Evolutionary conservation across 2,797 vertebrate genomes (phyloP).

Genomic region (Sandelia bainsii): DNA sequence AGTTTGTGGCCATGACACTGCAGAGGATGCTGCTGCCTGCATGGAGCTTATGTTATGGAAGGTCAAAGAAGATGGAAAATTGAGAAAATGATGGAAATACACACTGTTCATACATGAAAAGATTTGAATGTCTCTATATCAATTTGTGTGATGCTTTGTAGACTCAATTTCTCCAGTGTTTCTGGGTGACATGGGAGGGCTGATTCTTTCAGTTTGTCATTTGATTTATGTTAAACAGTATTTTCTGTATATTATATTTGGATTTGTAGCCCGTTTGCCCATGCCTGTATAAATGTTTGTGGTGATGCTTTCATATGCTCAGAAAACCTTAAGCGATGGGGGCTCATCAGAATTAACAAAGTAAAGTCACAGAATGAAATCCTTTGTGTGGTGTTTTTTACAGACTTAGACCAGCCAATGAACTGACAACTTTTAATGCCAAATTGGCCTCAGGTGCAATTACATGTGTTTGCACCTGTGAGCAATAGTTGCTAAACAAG

Average conservation of each 20-base stretch:
- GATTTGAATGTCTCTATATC: not conserved
- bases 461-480: conserved; percentile 37
- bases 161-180: not conserved
- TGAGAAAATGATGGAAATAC: conserved; percentile 76
- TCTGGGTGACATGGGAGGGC: not conserved
- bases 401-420: conserved; percentile 31
- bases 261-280: conserved; percentile 27
- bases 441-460: conserved; percentile 22
- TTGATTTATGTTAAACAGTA: conserved; percentile 16
- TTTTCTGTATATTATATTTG: conserved; percentile 25
- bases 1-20: conserved; percentile 84
- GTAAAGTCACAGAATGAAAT: conserved; percentile 60
- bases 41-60: conserved; percentile 90
- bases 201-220: conserved; percentile 30
- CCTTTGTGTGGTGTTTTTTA: not conserved
- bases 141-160: conserved; percentile 7
- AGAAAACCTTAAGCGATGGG: not conserved
- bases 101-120: conserved; percentile 11
- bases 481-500: not conserved
- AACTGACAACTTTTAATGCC: not conserved
- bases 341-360: conserved; percentile 27
- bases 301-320: not conserved
- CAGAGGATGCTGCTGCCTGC: conserved; percentile 82
- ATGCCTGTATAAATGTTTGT: conserved; percentile 21
- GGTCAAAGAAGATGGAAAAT: conserved; percentile 86